These are phyloP conservation scores for Drosophila peninsularis DNA, from an alignment of 2,888 invertebrate species.

Conservation along the genomic window DNA sequence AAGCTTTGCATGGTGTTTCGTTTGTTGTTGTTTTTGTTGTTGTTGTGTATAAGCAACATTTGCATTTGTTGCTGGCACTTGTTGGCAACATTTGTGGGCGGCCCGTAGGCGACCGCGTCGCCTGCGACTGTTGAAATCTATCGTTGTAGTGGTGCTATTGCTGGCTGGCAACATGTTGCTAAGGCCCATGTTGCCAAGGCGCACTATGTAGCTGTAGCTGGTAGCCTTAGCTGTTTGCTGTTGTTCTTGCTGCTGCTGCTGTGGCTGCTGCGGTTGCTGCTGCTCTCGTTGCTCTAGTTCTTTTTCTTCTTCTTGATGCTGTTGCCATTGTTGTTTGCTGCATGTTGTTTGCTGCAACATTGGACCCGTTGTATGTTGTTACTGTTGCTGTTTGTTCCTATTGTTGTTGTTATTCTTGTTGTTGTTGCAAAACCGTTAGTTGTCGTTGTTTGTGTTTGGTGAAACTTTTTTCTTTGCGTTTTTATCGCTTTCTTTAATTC, in stretches of 20 bases:
- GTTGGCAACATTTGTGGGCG: conserved; percentile 53
- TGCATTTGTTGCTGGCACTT: conserved; percentile 58
- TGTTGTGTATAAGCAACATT: conserved; percentile 56
- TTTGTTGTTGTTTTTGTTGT: conserved; percentile 43
- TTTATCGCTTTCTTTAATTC: background rate
- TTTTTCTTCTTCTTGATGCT: conserved; percentile 53
- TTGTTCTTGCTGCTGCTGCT: conserved; percentile 21
- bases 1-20: conserved; percentile 58
- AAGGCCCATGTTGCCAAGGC: conserved; percentile 53
- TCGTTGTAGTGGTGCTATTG: conserved; percentile 67
- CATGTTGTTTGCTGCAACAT: conserved; percentile 78
- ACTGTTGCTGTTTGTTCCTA: conserved; percentile 33
- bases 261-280: conserved; percentile 14
- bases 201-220: conserved; percentile 35
- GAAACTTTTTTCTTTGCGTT: conserved; percentile 39
- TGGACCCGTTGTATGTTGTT: conserved; percentile 74
- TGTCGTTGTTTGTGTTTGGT: conserved; percentile 69
- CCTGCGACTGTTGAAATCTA: conserved; percentile 84
- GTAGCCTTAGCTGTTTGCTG: conserved; percentile 56
- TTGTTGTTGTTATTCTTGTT: conserved; percentile 42
- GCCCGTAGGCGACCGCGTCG: conserved; percentile 84
- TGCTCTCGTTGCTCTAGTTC: conserved; percentile 38
- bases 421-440: conserved; percentile 66
- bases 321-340: conserved; percentile 69
- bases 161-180: conserved; percentile 37